Percentiles rank a stretch among this genome's conserved stretches.
Conservation (phyloP, 35 echinoderm and acorn worm genomes). For the Ophiothrix spiculata region DNA sequence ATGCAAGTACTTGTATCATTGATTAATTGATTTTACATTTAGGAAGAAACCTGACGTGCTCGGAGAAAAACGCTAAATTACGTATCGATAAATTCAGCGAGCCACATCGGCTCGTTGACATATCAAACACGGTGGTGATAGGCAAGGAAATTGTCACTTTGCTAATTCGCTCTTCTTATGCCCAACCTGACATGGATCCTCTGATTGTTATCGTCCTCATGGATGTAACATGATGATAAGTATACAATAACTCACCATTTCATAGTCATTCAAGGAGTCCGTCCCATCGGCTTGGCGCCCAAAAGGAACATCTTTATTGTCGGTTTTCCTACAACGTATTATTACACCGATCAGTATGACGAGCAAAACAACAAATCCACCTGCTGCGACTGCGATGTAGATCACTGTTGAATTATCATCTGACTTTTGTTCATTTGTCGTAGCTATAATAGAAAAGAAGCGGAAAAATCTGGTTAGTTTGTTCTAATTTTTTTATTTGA, state of each 20-base stretch:
- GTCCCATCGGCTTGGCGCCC: not conserved
- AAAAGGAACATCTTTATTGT: not conserved
- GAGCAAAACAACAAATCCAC: not conserved
- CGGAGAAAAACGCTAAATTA: not conserved
- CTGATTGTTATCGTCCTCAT: too few species aligned
- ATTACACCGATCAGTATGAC: not conserved
- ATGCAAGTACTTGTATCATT: too few species aligned
- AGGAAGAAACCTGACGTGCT: not conserved
- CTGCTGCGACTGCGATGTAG: not conserved
- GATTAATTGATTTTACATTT: not conserved
- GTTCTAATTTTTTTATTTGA: too few species aligned
- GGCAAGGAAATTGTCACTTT: not conserved
- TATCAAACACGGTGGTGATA: not conserved
- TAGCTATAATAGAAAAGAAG: not conserved
- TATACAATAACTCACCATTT: not conserved
- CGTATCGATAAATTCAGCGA: not conserved
- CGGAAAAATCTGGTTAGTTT: too few species aligned
- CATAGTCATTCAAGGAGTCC: not conserved
- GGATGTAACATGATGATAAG: too few species aligned
- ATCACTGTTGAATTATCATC: not conserved
- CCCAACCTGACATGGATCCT: not conserved
- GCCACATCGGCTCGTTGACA: not conserved
- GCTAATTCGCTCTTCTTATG: not conserved
- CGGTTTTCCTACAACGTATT: not conserved
- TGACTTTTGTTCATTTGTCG: not conserved